Evolutionary conservation across 2,797 vertebrate genomes (phyloP).

Genomic region (Otolemur crassicaudatus): DNA sequence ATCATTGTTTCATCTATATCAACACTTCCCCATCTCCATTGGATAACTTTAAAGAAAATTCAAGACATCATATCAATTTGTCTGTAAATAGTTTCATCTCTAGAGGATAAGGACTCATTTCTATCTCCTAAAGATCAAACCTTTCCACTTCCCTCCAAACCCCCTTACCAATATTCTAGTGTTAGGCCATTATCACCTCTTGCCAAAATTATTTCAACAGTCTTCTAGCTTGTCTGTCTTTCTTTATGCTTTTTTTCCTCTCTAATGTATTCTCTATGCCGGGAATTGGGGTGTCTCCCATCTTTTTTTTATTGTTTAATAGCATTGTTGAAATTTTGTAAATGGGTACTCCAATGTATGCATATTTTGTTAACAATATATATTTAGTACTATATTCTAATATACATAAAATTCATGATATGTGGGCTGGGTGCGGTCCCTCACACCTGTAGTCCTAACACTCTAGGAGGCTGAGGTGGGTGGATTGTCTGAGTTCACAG

Average conservation of each 20-base stretch:
- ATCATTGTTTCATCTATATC: not conserved
- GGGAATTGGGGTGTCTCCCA: not conserved
- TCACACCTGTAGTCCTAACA: too few relatives aligned
- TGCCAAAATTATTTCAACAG: not conserved
- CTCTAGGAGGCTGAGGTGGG: too few relatives aligned
- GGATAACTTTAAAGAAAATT: constrained; percentile 35
- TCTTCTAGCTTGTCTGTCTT: not conserved
- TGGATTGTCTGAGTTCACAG: too few relatives aligned
- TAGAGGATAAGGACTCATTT: not conserved
- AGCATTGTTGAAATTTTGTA: not conserved
- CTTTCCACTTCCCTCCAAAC: not conserved
- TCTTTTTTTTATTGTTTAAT: not conserved
- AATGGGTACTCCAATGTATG: not conserved
- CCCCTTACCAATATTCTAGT: not conserved
- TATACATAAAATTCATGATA: not conserved
- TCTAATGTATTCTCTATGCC: not conserved
- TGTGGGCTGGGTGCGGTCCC: not conserved
- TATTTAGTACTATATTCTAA: not conserved
- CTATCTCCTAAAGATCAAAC: not conserved
- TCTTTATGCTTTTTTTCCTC: not conserved
- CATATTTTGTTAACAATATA: constrained; percentile 4
- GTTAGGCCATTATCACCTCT: not conserved
- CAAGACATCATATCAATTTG: not conserved
- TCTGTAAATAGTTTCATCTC: not conserved
- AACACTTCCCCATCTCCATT: not conserved